phyloP scores from a whole-genome alignment of 2,888 invertebrate genomes.

The Parochlus steinenii region DNA sequence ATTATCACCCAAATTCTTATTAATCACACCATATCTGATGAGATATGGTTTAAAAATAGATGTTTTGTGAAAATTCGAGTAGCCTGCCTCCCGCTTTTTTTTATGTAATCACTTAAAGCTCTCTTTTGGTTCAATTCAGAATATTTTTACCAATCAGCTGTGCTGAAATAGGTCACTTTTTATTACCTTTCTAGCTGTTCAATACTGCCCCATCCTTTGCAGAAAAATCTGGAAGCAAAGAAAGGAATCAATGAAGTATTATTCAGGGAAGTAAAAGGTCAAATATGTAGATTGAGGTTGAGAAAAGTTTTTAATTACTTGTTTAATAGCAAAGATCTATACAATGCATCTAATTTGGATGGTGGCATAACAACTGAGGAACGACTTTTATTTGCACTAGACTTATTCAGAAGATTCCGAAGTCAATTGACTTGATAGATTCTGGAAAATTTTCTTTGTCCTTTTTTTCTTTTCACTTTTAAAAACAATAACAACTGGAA shows the following conservation, averaged over 20 bases:
- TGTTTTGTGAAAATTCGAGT: background rate
- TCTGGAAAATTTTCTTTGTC: no score
- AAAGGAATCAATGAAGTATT: background rate
- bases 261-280: slow-evolving; percentile 1
- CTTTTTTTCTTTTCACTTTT: no score
- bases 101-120: slow-evolving; percentile 1
- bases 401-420: no score
- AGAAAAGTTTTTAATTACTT: slow-evolving; percentile 45
- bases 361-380: no score
- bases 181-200: slow-evolving; percentile 69
- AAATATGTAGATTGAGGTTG: background rate
- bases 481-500: no score
- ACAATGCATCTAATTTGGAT: slow-evolving; percentile 58
- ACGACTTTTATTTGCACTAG: no score
- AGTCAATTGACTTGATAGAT: no score
- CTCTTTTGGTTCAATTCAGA: no score
- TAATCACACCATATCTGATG: background rate
- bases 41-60: background rate
- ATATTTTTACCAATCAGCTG: no score
- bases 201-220: slow-evolving; percentile 92
- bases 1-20: slow-evolving; percentile 3
- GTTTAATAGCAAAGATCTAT: slow-evolving; percentile 70
- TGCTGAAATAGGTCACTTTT: no score
- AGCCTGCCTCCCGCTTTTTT: background rate
- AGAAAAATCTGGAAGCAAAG: background rate